Base-by-base conservation (phyloP, 2,888 invertebrate species). In the Papilio protenor region DNA sequence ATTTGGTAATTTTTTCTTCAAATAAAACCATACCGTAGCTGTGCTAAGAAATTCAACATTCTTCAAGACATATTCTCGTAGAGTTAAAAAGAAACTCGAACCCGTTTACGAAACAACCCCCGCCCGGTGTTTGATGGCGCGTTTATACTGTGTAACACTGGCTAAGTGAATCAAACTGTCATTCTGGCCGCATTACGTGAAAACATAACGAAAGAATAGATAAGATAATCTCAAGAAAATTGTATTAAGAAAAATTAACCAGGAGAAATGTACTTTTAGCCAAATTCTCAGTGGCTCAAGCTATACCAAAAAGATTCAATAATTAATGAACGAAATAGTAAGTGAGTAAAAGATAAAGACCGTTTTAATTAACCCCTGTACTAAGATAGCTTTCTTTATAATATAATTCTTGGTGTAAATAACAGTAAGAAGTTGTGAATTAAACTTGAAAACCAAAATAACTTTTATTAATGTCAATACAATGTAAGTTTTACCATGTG, bases 161-260 rank as follows among this genome's bases (percentile, higher is more conserved):
- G 88, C 91, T 94, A 94, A 94, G 92, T 94, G 94, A 94, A 94
- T 94, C 94, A 94, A 94, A 94, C 94, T 94, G 94, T 94, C 94
- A 93, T 94, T 94, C 93, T 91, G 85, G 90, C 88, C 88, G 91
- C 89, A 90, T 91, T 93, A 92, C 87, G 84, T 84, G 81, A 84
- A 82, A 83, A 85, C 84, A 78, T 78, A 75, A 77, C 33, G 82
- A 72, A 59, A 80, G 81, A 61, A 14, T 88, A 77, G 18, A 79
- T 73, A 84, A 89, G 93, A 92, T 85, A 82, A 40, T 40, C 40
- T 40, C 40, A 40, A 69, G 76, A 49, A 40, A 18, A 59, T 59
- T 5, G 16, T 70, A 14, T n/a, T 18, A 40, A 64, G 11, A 66
- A n/a, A 40, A 40, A 2, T 11, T 11, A 40, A 66, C 8, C 1